Base-by-base conservation (phyloP, 2,797 vertebrate genomes). In the Paratrypauchen microcephalus region DNA sequence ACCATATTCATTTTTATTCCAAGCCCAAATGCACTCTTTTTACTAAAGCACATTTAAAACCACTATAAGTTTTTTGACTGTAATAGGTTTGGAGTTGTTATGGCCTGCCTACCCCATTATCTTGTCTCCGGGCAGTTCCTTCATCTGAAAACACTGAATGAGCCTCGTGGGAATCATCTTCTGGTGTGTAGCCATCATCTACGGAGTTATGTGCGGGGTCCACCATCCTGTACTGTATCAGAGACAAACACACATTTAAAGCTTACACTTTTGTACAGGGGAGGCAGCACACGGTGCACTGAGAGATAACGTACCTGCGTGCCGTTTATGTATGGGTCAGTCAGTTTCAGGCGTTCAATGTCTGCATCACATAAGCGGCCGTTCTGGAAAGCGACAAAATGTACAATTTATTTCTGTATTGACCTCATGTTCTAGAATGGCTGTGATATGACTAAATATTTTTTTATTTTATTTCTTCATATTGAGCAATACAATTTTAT, bases 91-190 rank as follows among this genome's bases (percentile, higher is more conserved):
- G 47, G 63, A 65, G 63, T 50, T 48, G 65, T 66, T n/a, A 45
- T 45, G 15, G 55, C 41, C 41, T 57, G 50, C 19, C 58, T 73
- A 97, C 97, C 83, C 93, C 96, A 64, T 96, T 97, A 83, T 97
- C 96, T 0, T 91, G 90, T 65, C 96, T 95, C 11, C 95, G 93
- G 2, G 94, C 91, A 21, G 94, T 95, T 61, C 97, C 97, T 19
- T 98, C 96, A 0, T 98, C 95, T 2, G 97, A 97, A 73, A 98
- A 94, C 0, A 97, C 95, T 0, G 97, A 97, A 89, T 95, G 93
- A 12, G 87, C 93, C 68, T 96, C 95, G 77, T 96, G 96, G 0
- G 95, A 95, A 65, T 97, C 96, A 23, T 96, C 96, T 79, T 98
- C 95, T 76, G 96, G 93, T 0, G 95, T 96, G 79, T 97, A 96